phyloP scores from a whole-genome alignment of 2,797 vertebrate genomes.

The Pantherophis alleghaniensis region DNA sequence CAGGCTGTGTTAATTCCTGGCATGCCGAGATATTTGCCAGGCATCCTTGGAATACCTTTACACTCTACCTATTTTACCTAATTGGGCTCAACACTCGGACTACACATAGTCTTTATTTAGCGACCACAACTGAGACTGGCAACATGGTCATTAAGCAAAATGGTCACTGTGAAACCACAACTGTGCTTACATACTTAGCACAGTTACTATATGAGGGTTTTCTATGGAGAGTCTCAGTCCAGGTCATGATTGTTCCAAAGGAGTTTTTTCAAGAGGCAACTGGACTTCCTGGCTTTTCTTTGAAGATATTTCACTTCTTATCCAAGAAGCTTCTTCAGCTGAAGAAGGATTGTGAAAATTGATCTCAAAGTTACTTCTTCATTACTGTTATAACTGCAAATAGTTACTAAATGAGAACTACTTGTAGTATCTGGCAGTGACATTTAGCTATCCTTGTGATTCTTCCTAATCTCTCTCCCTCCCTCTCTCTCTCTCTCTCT shows the following conservation, averaged over 20 bases:
- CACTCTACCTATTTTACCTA: neutral
- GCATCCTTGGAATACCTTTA: neutral
- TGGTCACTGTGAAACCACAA: neutral
- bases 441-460: neutral
- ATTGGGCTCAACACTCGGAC: neutral
- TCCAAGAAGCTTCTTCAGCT: no score
- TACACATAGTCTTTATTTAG: neutral
- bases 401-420: neutral
- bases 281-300: no score
- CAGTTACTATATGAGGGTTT: neutral
- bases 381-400: neutral
- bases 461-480: neutral
- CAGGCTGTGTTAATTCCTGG: neutral
- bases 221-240: no score
- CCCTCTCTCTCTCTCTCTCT: accelerated
- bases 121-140: neutral
- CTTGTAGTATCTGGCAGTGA: neutral
- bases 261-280: no score
- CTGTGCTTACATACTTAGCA: neutral
- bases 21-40: neutral
- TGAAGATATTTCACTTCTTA: no score
- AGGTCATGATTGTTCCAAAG: no score
- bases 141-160: neutral
- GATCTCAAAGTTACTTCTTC: neutral
- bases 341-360: neutral